phyloP scores from a whole-genome alignment of 2,113 vertebrate species.

The Piprites chloris region DNA sequence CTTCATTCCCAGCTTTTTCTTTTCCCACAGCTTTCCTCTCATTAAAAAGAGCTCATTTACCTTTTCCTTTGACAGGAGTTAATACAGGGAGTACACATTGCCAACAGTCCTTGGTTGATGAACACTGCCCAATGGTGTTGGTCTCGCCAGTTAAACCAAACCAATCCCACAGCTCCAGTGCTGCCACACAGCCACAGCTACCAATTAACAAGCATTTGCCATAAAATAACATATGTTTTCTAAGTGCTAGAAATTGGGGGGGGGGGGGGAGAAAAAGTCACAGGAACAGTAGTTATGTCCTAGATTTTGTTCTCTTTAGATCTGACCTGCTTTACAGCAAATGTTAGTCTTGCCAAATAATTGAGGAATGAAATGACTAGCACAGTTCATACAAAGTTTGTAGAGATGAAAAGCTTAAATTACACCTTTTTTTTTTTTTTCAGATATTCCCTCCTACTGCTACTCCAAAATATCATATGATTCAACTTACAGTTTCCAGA shows the following conservation, averaged over 20 bases:
- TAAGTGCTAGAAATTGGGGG: background rate
- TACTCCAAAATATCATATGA: background rate
- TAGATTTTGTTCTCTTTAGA: background rate
- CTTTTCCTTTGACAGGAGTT: background rate
- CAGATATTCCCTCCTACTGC: background rate
- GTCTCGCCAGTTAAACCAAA: background rate
- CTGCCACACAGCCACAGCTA: background rate
- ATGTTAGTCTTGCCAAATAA: background rate
- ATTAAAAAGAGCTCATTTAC: background rate
- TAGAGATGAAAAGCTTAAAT: background rate
- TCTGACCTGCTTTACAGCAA: background rate
- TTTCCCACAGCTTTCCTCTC: background rate
- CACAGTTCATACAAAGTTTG: background rate
- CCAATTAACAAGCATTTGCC: background rate
- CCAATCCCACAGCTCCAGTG: background rate
- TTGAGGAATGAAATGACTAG: background rate
- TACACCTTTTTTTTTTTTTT: background rate
- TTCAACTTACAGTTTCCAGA: slow-evolving; percentile 18
- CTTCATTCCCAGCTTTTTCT: background rate
- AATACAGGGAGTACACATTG: background rate
- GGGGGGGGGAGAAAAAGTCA: no score
- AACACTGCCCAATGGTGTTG: background rate
- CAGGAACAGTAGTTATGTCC: background rate
- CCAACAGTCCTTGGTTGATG: background rate
- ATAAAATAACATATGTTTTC: background rate